Conservation (phyloP, 2,113 vertebrate species). For the Ptilorrhoa leucosticta region DNA sequence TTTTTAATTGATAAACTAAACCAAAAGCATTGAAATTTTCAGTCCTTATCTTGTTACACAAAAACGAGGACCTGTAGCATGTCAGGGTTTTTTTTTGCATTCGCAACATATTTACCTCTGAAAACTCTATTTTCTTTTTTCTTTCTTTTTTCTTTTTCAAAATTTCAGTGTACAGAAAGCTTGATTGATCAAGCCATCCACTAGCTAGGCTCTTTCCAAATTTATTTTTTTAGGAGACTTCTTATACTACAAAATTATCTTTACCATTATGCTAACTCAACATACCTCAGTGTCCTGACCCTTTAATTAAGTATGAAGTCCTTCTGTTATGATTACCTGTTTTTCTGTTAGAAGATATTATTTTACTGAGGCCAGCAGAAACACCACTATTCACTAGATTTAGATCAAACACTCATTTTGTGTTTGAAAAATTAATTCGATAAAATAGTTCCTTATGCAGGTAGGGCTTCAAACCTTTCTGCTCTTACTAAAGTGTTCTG, state of each 20-base stretch:
- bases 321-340: background rate
- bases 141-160: background rate
- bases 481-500: background rate
- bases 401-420: background rate
- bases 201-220: background rate
- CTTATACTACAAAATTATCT: background rate
- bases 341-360: background rate
- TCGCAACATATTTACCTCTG: background rate
- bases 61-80: accelerated
- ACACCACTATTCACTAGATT: background rate
- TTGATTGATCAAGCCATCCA: background rate
- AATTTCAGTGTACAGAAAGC: background rate
- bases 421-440: background rate
- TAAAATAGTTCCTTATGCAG: background rate
- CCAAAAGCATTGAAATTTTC: background rate
- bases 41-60: background rate
- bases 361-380: background rate
- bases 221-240: background rate
- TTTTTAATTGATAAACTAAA: background rate
- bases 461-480: background rate
- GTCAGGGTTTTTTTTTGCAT: background rate
- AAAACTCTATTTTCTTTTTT: background rate
- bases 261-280: background rate
- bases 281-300: background rate
- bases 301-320: background rate